phyloP scores from a whole-genome alignment of 1,140 invertebrate genomes.

The Reticulitermes speratus region DNA sequence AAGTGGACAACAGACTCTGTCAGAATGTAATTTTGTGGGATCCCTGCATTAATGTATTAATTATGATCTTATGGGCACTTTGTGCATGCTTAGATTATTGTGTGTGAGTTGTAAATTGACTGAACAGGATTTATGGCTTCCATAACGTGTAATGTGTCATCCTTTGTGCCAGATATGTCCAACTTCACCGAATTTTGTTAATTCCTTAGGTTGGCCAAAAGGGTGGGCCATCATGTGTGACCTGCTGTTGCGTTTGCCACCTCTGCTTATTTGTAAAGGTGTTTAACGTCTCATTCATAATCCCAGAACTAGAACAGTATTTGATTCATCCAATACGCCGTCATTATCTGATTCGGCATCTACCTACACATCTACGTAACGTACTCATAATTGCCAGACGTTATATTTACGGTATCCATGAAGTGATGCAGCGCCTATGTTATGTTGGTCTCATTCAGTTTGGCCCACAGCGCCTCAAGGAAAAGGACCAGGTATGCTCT shows the following conservation, averaged over 20 bases:
- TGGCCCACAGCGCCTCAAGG: conserved; percentile 62
- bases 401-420: conserved; percentile 64
- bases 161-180: too few species aligned
- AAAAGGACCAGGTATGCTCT: conserved; percentile 61
- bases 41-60: too few species aligned
- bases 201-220: conserved; percentile 48
- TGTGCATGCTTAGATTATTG: too few species aligned
- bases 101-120: too few species aligned
- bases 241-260: conserved; percentile 66
- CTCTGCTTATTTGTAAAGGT: conserved; percentile 69
- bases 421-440: conserved; percentile 57
- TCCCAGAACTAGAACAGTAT: conserved; percentile 59
- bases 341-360: conserved; percentile 61
- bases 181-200: background rate
- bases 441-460: conserved; percentile 72
- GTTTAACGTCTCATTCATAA: conserved; percentile 58
- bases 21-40: too few species aligned
- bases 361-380: conserved; percentile 54
- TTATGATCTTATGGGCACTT: too few species aligned
- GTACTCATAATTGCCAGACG: conserved; percentile 58
- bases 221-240: conserved; percentile 78
- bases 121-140: too few species aligned
- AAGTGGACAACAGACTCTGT: too few species aligned
- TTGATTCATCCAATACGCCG: conserved; percentile 67
- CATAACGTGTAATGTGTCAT: too few species aligned